Conservation (phyloP, 2,797 vertebrate genomes). For the Rhynchonycteris naso region DNA sequence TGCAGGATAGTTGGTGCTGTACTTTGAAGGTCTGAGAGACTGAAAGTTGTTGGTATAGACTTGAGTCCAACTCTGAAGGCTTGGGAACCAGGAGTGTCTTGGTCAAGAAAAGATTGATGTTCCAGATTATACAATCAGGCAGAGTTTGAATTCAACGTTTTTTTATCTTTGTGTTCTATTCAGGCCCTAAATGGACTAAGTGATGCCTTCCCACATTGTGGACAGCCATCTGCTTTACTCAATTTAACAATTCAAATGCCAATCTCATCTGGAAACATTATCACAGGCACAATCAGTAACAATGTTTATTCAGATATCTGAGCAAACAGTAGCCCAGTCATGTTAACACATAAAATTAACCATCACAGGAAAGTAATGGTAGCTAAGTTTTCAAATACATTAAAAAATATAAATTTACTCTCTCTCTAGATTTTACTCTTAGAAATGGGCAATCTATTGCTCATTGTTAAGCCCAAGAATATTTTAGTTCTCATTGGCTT, state of each 20-base stretch:
- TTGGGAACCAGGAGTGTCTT: neutral
- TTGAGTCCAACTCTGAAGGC: neutral
- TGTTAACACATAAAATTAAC: neutral
- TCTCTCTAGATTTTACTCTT: neutral
- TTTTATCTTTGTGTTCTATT: neutral
- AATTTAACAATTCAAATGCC: neutral
- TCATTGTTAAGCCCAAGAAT: neutral
- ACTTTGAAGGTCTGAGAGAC: neutral
- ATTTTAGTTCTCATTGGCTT: neutral
- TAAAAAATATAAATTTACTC: accelerated
- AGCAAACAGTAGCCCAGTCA: neutral
- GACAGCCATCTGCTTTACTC: neutral
- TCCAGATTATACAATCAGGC: neutral
- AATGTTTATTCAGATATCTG: neutral
- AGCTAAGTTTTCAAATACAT: neutral
- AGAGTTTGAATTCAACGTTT: neutral
- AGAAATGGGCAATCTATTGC: neutral
- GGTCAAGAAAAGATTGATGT: neutral
- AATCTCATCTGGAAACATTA: neutral
- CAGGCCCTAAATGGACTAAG: neutral
- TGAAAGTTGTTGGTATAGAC: neutral
- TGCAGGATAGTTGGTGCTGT: neutral
- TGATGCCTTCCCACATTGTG: neutral
- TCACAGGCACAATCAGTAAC: neutral
- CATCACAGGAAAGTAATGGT: neutral